A percentile compares a stretch with the other conserved stretches of the same genome.
Conservation (phyloP, 2,888 invertebrate genomes). For the Campopleginae sp. region DNA sequence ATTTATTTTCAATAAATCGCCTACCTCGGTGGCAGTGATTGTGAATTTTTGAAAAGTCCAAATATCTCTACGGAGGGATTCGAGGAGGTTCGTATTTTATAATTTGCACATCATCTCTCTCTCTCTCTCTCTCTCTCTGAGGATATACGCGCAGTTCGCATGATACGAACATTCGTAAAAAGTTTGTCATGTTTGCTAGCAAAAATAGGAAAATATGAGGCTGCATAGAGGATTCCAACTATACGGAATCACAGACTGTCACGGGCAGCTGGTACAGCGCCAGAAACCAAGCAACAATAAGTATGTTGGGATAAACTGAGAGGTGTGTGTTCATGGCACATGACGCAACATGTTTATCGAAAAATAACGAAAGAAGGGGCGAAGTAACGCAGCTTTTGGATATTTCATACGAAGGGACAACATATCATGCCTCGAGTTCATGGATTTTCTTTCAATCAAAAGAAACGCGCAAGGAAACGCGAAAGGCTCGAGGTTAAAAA, state of each 20-base stretch:
- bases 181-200: slow-evolving; percentile 21
- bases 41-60: no score
- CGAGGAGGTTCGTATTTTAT: not conserved
- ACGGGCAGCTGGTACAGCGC: slow-evolving; percentile 46
- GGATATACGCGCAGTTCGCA: not conserved
- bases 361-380: slow-evolving; percentile 7
- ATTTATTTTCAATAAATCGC: no score
- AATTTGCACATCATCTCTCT: not conserved
- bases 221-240: slow-evolving; percentile 17
- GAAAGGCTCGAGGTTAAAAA: no score
- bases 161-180: slow-evolving; percentile 18
- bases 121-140: not conserved
- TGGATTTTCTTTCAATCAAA: not conserved
- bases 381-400: not conserved
- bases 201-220: slow-evolving; percentile 22
- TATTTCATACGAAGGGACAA: not conserved
- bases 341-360: slow-evolving; percentile 18
- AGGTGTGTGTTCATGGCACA: slow-evolving; percentile 32
- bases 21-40: no score
- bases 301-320: not conserved
- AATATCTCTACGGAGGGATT: not conserved
- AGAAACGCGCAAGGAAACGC: no score
- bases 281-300: slow-evolving; percentile 5
- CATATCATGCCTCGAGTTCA: not conserved
- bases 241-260: slow-evolving; percentile 23